These are phyloP conservation scores for Hypercompe scribonia DNA, from an alignment of 2,888 invertebrate genomes.

Conservation along the genomic window DNA sequence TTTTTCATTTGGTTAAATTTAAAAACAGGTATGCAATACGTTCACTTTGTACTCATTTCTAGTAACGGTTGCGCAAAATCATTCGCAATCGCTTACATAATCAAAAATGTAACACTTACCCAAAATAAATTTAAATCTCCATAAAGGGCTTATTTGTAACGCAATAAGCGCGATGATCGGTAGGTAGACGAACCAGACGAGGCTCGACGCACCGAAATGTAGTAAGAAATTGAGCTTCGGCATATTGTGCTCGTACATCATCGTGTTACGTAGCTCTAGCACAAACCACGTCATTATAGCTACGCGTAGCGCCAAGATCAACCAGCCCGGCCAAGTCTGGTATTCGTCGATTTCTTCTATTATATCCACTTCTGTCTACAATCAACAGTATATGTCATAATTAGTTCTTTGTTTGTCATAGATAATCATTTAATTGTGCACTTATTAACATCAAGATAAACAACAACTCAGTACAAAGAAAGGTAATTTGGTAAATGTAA, in stretches of 20 bases:
- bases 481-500: not conserved
- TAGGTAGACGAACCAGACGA: conserved; percentile 99
- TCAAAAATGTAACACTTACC: conserved; percentile 85
- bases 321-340: conserved; percentile 99
- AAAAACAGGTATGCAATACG: not conserved
- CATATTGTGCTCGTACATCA: conserved; percentile 86
- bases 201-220: conserved; percentile 98
- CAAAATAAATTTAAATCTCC: conserved; percentile 97
- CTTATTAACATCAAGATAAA: not conserved
- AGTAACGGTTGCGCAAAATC: conserved; percentile 10
- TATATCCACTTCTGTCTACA: conserved; percentile 97
- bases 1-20: not conserved
- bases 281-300: conserved; percentile 96
- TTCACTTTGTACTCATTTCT: conserved; percentile 10
- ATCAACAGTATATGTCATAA: conserved; percentile 20
- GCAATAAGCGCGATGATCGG: conserved; percentile 98
- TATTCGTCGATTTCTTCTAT: conserved; percentile 98
- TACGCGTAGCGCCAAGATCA: conserved; percentile 94
- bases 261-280: conserved; percentile 87
- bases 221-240: conserved; percentile 95
- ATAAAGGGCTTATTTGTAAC: conserved; percentile 96
- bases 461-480: no score
- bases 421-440: not conserved
- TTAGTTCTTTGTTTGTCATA: not conserved
- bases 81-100: conserved; percentile 12